Base-by-base conservation (phyloP, 2,113 vertebrate species). In the Malurus melanocephalus region DNA sequence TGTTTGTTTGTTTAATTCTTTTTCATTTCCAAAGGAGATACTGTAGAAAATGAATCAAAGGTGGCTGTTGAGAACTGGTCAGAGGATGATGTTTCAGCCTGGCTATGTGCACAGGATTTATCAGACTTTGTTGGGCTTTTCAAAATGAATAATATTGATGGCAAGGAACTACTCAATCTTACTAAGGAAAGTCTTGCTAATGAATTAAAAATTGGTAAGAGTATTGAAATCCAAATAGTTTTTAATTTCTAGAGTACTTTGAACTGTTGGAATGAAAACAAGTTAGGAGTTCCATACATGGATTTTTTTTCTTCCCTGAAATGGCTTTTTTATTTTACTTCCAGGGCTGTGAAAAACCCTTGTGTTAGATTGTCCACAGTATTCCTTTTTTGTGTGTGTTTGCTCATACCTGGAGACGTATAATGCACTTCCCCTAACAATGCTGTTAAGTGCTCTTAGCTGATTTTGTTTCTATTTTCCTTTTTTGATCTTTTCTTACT, bases 141-240 rank as follows among this genome's bases (percentile, higher is more conserved):
- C 95, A 98, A 97, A 95, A 92, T 53, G 49, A 98, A 99, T 94
- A 98, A 99, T 85, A 98, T 98, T 7, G 98, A 99, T 71, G 98
- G 98, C 59, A 93, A 96, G 88, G 98, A 98, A 93, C 95, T 99
- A 7, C 93, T 98, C 75, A 96, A 85, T 85, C 97, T 99, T 91
- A 98, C 96, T 79, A 98, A 97, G 91, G 98, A 99, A 86, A 98
- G 96, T 20, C 95, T 98, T 80, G 62, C 88, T 74, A 97, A 97
- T 28, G 98, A 98, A 77, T 96, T 98, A 93, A 98, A 98, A 96
- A 98, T 98, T 28, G 98, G 98, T 99, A 97, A 98, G 98, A 40
- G 10, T 61, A 46, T 23, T 80, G 40, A 86, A 80, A 85, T 62
- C 19, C 16, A 45, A 26, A 27, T 55, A 51, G 33, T 40, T 85